Evolutionary conservation across 2,888 invertebrate genomes (phyloP), one percentile per base, ranked within the genome.

Genomic region (Heliothis peltigera): DNA sequence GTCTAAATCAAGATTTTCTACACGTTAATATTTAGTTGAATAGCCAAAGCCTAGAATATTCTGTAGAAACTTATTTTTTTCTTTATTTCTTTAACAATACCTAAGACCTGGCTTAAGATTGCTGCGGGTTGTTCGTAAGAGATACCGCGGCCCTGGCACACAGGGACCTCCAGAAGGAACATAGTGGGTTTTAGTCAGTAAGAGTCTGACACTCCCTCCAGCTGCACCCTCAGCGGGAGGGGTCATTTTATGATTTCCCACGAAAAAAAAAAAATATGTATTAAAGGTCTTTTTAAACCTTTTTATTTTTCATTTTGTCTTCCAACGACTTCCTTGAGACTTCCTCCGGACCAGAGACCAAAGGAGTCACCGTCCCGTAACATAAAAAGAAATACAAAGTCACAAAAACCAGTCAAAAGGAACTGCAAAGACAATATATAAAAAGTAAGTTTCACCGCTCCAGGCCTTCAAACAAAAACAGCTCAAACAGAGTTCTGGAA

Each of bases 401-500:
- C 32, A 12, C 42, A 18, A 68, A 8, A 28, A 18, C 8, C 12
- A 43, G 8, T 55, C 6, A 22, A 18, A 39, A 39, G n/a, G 3
- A 55, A 25, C n/a, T 42, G 4, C 8, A 59, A 0, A 19, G 15
- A 39, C 8, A 22, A 28, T 54, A 57, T 60, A 68, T 63, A 22
- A 21, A 44, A 47, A 32, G 22, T 32, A 22, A 63, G 53, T 63
- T 57, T 60, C 64, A 77, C 58, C 56, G 54, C 35, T 56, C 3
- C 32, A 32, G 19, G 53, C 48, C 64, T 51, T 67, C 18, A 39
- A 60, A 54, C 46, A 57, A 55, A 74, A 64, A 61, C 60, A 64
- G 58, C 70, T 64, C 55, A 68, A 66, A 56, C 79, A 60, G 65
- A 75, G 78, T 64, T 64, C 58, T 64, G 53, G 46, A 59, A 57